Evolutionary conservation across 2,888 invertebrate species (phyloP).

Genomic region (Marasmarcha lunaedactyla): DNA sequence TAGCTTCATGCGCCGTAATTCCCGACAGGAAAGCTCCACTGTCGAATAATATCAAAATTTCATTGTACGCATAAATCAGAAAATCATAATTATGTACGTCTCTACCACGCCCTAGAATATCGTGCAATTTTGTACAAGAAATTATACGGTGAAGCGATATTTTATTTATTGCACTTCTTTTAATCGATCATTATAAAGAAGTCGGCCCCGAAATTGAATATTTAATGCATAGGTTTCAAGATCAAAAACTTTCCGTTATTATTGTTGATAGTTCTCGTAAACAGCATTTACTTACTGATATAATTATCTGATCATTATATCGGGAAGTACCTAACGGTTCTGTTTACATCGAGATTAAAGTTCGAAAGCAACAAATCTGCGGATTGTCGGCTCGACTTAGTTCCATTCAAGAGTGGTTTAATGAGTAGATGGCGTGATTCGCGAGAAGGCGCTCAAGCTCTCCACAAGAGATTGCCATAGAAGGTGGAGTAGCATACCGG

Average conservation of each 20-base stretch:
- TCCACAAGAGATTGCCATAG: not conserved
- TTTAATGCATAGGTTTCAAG: slow-evolving; percentile 21
- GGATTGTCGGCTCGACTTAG: no score
- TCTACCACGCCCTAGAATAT: slow-evolving; percentile 51
- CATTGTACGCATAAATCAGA: slow-evolving; percentile 38
- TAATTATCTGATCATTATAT: slow-evolving; percentile 4
- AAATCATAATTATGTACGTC: slow-evolving; percentile 50
- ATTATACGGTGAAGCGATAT: slow-evolving; percentile 39
- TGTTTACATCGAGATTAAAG: no score
- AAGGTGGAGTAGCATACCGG: no score
- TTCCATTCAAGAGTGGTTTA: not conserved
- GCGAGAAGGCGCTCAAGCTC: not conserved
- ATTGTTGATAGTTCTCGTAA: slow-evolving; percentile 3
- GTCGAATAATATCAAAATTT: slow-evolving; percentile 32
- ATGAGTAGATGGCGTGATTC: not conserved
- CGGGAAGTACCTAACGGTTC: not conserved
- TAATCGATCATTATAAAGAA: slow-evolving; percentile 40
- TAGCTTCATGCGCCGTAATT: slow-evolving; percentile 51
- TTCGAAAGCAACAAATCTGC: no score
- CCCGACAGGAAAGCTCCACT: slow-evolving; percentile 30
- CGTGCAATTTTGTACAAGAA: slow-evolving; percentile 54
- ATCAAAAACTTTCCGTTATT: slow-evolving; percentile 11
- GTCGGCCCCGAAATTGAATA: slow-evolving; percentile 38
- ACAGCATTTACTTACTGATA: slow-evolving; percentile 5
- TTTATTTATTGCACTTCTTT: slow-evolving; percentile 57